Evolutionary conservation across 2,888 invertebrate genomes (phyloP), one percentile per base, ranked within the genome.

Genomic region (Amiota minor): DNA sequence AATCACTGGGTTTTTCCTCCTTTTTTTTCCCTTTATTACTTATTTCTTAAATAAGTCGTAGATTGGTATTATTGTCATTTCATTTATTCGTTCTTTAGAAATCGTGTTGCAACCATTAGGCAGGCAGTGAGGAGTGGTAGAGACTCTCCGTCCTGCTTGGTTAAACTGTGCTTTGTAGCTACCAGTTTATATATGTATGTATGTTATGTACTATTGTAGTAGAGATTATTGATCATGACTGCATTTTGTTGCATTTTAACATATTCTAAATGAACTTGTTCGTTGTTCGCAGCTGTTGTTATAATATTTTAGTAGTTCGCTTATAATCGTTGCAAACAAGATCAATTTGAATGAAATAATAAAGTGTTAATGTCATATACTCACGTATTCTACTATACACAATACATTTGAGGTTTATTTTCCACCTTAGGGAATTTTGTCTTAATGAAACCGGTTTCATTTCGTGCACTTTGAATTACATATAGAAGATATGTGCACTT

Each of bases 41-140:
- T 35, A 35, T 35, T 35, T 35, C 35, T 35, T 76, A 73, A 80
- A 82, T 88, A 88, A 88, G 87, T 85, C 88, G 87, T 88, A 87
- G 88, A 87, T 87, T 87, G 88, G 87, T 84, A 87, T 88, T 88
- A 87, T 88, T 87, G 87, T 87, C 88, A 86, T 81, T 74, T 71
- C 74, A 61, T 49, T 64, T 35, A 65, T 46, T 71, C 61, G 53
- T 64, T 67, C 75, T 59, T 14, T 49, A 53, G 53, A 10, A 35
- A 11, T 50, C 50, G 20, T 59, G 64, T 23, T 71, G 71, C 49
- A 35, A 35, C 20, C 20, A 50, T 50, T 55, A 46, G 45, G 35
- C 53, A 46, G 69, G 62, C 62, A 18, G 62, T 62, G 9, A 14
- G 62, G 12, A 35, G 35, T 35, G 6, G 35, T 35, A 35, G 4